Conservation (phyloP, 2,888 invertebrate species). For the Zele albiditarsus region DNA sequence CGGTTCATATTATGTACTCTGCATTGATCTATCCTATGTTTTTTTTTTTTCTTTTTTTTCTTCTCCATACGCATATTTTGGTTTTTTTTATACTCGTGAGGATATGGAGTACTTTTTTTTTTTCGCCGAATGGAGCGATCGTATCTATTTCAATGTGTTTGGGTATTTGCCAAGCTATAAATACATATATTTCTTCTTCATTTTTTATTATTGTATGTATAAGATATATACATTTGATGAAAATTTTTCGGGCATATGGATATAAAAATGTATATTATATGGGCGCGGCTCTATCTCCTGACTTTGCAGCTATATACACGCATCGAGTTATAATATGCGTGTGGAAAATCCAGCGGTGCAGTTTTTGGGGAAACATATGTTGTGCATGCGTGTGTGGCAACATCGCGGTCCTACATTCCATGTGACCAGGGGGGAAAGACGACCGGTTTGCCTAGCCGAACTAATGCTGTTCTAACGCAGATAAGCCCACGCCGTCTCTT, state of each 20-base stretch:
- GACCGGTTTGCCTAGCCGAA: constrained; percentile 50
- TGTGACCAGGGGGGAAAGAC: constrained; percentile 47
- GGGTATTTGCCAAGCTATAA: constrained; percentile 7
- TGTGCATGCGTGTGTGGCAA: constrained; percentile 53
- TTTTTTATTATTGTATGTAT: background rate
- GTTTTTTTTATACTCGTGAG: background rate
- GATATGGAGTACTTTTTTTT: background rate
- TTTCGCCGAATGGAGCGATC: background rate
- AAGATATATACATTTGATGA: background rate
- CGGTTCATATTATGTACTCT: constrained; percentile 21
- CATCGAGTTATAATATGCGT: constrained; percentile 14
- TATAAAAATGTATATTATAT: constrained; percentile 9
- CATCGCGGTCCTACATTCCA: constrained; percentile 55
- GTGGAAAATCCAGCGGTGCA: constrained; percentile 35
- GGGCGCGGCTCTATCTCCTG: constrained; percentile 27
- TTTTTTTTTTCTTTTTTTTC: background rate
- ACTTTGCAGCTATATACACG: constrained; percentile 9
- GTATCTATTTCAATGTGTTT: background rate
- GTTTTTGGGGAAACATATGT: constrained; percentile 47
- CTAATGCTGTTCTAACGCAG: constrained; percentile 49
- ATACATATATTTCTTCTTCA: background rate
- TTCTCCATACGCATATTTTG: constrained; percentile 10
- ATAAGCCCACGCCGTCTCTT: constrained; percentile 50
- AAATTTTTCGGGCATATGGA: background rate
- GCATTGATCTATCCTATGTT: background rate